Evolutionary conservation across 2,888 invertebrate genomes (phyloP), one percentile per base, ranked within the genome.

Genomic region (Andricus quercusramuli): DNA sequence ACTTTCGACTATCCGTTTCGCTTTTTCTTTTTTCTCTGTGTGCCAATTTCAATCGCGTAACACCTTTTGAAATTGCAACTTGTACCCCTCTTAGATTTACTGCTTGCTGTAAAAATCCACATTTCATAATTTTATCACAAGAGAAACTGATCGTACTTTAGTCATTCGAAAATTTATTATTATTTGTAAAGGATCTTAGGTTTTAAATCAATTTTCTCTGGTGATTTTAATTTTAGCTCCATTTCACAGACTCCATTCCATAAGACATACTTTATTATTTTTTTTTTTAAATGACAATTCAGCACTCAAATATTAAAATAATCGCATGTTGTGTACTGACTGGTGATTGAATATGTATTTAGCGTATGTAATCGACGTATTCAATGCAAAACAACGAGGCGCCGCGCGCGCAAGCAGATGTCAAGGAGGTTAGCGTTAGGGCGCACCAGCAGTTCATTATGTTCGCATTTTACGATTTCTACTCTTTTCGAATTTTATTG

Each of bases 311-410:
- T 74, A 32, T 32, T 74, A 29, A 15, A 44, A 37, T 62, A 56
- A 64, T 41, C 29, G 22, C 56, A 56, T 13, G 47, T 15, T 41
- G 70, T 22, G 65, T 80, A 56, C 74, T 56, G 32, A 32, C 56
- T 32, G 78, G 68, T 80, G 77, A 85, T 87, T 85, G 85, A 85
- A 86, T 87, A 88, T 89, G 85, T 85, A 86, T 89, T 86, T 83
- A 81, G 83, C 79, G 77, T 78, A 82, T 82, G 86, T 86, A 87
- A 88, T 87, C 86, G 83, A 79, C 80, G 85, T 85, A 90, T 90
- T 90, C 86, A 88, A 90, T 90, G 90, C 88, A 90, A 90, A 90
- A 85, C 86, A 84, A 81, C 79, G 78, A 79, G 84, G 81, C 85
- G 80, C 82, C 82, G 83, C 83, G 82, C 86, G 82, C 86, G 88